Evolutionary conservation across 2,797 vertebrate species (phyloP).

Genomic region (Catamblyrhynchus diadema): DNA sequence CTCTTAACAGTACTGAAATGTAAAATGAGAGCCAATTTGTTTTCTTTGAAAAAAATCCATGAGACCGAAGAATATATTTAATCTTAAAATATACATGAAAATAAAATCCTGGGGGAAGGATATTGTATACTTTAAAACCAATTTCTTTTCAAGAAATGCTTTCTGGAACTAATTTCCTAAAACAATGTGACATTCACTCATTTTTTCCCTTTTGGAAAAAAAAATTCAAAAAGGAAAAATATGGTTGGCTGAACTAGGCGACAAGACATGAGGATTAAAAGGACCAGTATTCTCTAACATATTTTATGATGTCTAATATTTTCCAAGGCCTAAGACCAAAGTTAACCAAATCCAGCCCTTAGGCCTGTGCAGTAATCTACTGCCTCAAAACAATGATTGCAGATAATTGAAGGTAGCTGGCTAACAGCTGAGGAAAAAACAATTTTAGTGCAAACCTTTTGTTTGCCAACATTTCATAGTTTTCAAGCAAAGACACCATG

Average conservation of each 20-base stretch:
- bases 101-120: background rate
- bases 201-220: background rate
- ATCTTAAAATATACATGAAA: background rate
- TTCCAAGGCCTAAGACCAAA: background rate
- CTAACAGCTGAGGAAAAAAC: background rate
- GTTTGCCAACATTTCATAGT: background rate
- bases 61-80: background rate
- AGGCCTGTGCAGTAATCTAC: background rate
- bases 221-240: background rate
- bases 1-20: background rate
- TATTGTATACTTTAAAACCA: background rate
- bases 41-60: background rate
- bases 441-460: background rate
- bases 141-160: slow-evolving; percentile 1
- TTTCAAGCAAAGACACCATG: background rate
- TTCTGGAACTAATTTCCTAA: slow-evolving; percentile 34
- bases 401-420: background rate
- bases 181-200: background rate
- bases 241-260: background rate
- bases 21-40: background rate
- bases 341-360: background rate
- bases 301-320: background rate
- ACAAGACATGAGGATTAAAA: background rate
- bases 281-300: background rate
- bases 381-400: background rate